Percentiles rank a stretch among this genome's conserved stretches.
Evolutionary conservation across 2,113 vertebrate genomes (phyloP).

Genomic region (Ammospiza caudacuta): DNA sequence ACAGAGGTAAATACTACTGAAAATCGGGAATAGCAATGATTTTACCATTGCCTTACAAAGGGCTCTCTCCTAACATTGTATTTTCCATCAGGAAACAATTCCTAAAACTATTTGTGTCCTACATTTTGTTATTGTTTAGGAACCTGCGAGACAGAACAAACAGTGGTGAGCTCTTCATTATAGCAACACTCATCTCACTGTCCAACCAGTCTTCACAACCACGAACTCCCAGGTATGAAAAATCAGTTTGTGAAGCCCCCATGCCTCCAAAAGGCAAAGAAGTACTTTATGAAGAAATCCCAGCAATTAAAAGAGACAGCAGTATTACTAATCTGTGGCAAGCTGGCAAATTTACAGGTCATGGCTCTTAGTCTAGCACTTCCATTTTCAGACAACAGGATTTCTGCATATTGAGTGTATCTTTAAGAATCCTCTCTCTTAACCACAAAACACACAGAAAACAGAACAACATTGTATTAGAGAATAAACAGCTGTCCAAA

Average conservation of each 20-base stretch:
- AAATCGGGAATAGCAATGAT: neutral
- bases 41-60: neutral
- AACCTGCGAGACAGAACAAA: neutral
- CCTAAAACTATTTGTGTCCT: neutral
- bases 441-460: neutral
- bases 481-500: neutral
- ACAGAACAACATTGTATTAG: neutral
- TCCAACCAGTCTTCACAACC: neutral
- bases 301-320: neutral
- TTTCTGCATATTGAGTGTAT: neutral
- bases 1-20: neutral
- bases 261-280: neutral
- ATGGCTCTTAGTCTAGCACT: neutral
- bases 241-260: neutral
- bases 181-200: accelerated
- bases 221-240: neutral
- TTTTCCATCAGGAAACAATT: neutral
- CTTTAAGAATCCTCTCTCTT: neutral
- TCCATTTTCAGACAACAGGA: neutral
- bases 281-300: neutral
- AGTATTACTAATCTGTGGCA: neutral
- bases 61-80: neutral
- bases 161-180: neutral
- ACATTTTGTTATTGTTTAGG: neutral
- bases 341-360: neutral